Evolutionary conservation across 2,888 invertebrate genomes (phyloP).

Genomic region (Eristalinus aeneus): DNA sequence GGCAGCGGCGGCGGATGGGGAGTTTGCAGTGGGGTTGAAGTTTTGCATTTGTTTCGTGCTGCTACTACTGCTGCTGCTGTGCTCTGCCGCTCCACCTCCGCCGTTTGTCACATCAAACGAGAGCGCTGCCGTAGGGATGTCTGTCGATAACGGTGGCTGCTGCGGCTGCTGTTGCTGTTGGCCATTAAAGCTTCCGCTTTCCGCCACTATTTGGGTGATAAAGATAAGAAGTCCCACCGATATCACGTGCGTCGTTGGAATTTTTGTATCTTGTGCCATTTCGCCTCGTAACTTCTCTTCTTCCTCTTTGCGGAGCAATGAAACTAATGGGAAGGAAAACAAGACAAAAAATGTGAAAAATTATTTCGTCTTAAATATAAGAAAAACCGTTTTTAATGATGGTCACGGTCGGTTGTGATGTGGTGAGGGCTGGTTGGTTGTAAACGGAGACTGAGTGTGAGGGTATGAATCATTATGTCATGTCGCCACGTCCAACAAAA

Average conservation of each 20-base stretch:
- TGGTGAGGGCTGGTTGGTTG: neutral
- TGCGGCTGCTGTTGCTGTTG: constrained; percentile 60
- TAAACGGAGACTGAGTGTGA: neutral
- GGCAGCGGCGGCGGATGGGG: constrained; percentile 26
- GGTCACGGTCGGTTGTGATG: constrained; percentile 32
- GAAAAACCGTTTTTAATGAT: constrained; percentile 43
- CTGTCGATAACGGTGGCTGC: constrained; percentile 63
- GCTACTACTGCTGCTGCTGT: constrained; percentile 52
- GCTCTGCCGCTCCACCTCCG: constrained; percentile 16
- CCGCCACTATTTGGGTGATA: constrained; percentile 68
- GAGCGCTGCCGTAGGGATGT: constrained; percentile 45
- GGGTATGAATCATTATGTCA: constrained; percentile 61
- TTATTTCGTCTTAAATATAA: constrained; percentile 33
- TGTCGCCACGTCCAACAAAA: neutral
- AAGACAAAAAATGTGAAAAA: constrained; percentile 2
- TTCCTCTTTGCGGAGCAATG: constrained; percentile 48
- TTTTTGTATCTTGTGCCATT: constrained; percentile 72
- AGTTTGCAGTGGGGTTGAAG: constrained; percentile 40
- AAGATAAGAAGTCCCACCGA: constrained; percentile 67
- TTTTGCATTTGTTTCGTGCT: constrained; percentile 65
- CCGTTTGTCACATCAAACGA: constrained; percentile 53
- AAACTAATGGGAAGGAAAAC: constrained; percentile 23
- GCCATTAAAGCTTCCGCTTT: constrained; percentile 64
- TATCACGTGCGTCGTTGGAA: constrained; percentile 62
- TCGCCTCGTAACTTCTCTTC: constrained; percentile 20